Conservation (phyloP, 2,797 vertebrate genomes). For the Coendou prehensilis region DNA sequence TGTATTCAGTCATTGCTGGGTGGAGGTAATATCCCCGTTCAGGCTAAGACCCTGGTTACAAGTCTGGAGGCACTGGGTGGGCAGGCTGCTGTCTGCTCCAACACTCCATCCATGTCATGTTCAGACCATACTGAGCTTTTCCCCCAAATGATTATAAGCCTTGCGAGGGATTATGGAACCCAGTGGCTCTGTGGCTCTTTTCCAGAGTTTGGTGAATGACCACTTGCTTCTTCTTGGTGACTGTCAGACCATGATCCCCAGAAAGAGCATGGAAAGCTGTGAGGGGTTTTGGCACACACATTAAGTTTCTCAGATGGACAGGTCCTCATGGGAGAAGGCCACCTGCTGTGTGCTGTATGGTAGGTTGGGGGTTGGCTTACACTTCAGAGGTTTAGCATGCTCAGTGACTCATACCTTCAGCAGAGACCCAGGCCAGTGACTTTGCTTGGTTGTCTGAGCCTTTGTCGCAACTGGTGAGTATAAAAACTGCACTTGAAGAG, state of each 20-base stretch:
- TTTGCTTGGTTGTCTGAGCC: not conserved
- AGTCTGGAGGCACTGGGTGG: fast-evolving
- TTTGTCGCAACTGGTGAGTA: not conserved
- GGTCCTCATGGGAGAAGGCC: not conserved
- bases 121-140: not conserved
- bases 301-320: not conserved
- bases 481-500: not conserved
- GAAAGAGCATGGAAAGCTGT: not conserved
- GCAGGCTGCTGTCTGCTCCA: not conserved
- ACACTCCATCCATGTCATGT: fast-evolving
- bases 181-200: not conserved
- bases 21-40: not conserved
- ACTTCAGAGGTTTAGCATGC: not conserved
- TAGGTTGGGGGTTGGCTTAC: not conserved
- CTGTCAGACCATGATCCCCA: no score
- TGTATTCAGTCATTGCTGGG: not conserved
- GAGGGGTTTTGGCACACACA: no score
- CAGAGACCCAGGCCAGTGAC: not conserved
- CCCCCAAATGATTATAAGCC: not conserved
- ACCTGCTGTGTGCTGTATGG: not conserved
- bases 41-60: not conserved
- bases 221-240: not conserved
- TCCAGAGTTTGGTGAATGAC: not conserved
- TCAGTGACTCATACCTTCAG: not conserved
- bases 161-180: not conserved